These are phyloP conservation scores for Odocoileus hemionus DNA, from an alignment of 2,113 vertebrate genomes.

Conservation along the genomic window DNA sequence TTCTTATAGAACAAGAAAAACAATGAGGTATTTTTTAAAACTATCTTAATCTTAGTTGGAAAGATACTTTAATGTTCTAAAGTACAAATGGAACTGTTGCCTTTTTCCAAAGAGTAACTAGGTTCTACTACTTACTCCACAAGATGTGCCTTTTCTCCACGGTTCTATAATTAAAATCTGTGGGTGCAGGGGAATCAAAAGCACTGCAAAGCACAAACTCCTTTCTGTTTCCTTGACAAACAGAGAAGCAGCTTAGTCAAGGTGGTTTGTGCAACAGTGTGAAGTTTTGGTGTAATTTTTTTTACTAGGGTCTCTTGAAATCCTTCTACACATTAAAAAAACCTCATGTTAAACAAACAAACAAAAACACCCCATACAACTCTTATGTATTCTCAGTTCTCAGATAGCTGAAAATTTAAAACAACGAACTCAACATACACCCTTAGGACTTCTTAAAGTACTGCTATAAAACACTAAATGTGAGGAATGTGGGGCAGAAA, in stretches of 20 bases:
- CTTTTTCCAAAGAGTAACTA: conserved; percentile 18
- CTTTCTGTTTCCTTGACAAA: conserved; percentile 41
- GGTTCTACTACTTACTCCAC: not conserved
- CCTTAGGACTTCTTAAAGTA: not conserved
- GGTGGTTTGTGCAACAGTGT: not conserved
- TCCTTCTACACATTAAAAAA: conserved; percentile 2
- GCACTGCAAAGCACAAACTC: not conserved
- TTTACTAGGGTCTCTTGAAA: not conserved
- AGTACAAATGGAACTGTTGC: not conserved
- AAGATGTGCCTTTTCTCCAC: not conserved
- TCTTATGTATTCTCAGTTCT: not conserved
- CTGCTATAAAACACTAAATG: not conserved
- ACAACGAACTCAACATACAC: not conserved
- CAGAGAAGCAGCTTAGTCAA: not conserved
- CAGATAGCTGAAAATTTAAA: not conserved
- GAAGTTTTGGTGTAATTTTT: not conserved
- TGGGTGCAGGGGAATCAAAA: not conserved
- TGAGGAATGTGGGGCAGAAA: not conserved
- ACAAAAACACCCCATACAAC: not conserved
- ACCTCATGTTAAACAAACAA: not conserved
- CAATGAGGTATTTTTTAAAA: not conserved
- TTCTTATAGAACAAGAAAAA: not conserved
- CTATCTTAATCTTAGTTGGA: not conserved
- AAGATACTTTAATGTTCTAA: not conserved
- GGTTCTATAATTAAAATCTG: not conserved